Conservation (phyloP, 2,888 invertebrate species). For the Tetropium fuscum region DNA sequence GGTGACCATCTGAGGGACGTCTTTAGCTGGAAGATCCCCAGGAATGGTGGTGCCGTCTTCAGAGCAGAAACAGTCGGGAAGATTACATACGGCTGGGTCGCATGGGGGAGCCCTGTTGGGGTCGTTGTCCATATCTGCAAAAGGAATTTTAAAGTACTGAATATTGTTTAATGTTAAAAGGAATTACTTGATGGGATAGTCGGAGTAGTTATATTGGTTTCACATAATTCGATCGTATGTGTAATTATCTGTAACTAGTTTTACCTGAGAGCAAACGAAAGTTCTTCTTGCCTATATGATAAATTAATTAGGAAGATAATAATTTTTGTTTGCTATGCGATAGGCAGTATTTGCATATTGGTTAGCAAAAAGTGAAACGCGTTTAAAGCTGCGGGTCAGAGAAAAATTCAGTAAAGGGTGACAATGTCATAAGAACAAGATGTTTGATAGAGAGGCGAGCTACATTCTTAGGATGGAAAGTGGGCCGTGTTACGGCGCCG, state of each 20-base stretch:
- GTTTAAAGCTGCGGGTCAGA: slow-evolving; percentile 21
- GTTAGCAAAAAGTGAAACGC: slow-evolving; percentile 49
- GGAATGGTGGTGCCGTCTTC: slow-evolving; percentile 91
- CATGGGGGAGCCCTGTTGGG: slow-evolving; percentile 93
- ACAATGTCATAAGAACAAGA: slow-evolving; percentile 46
- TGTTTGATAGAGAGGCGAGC: slow-evolving; percentile 46
- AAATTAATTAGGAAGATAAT: too few relatives aligned
- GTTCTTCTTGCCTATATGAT: too few relatives aligned
- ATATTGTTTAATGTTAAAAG: too few relatives aligned
- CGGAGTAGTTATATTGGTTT: too few relatives aligned
- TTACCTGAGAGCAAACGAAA: too few relatives aligned
- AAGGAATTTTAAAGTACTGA: too few relatives aligned
- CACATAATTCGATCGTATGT: too few relatives aligned
- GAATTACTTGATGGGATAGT: too few relatives aligned
- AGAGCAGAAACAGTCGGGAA: slow-evolving; percentile 95
- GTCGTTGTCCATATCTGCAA: slow-evolving; percentile 90
- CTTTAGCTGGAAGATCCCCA: slow-evolving; percentile 84
- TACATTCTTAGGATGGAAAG: slow-evolving; percentile 45
- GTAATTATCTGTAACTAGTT: too few relatives aligned
- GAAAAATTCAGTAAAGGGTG: slow-evolving; percentile 46
- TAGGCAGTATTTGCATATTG: slow-evolving; percentile 35
- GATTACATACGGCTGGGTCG: slow-evolving; percentile 85
- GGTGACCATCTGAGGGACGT: slow-evolving; percentile 94
- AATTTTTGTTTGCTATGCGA: slow-evolving; percentile 30
- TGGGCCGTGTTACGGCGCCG: slow-evolving; percentile 30